Conservation (phyloP, 2,113 vertebrate species). For the Ophthalmolycus amberensis region DNA sequence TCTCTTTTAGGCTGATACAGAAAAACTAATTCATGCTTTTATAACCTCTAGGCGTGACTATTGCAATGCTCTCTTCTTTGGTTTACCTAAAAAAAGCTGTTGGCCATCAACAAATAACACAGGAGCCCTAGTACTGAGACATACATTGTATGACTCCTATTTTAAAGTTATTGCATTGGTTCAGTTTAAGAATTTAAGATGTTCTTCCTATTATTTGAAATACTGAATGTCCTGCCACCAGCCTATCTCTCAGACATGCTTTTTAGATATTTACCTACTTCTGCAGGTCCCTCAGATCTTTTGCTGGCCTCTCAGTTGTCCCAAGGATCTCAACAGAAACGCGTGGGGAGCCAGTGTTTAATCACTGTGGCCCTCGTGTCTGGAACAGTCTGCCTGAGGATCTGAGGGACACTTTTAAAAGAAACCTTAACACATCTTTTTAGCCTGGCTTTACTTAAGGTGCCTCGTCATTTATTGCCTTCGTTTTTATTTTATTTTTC, state of each 20-base stretch:
- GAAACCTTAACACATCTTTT: not conserved
- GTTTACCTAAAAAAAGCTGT: too few relatives aligned
- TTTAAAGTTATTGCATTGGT: not conserved
- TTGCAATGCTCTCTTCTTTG: not conserved
- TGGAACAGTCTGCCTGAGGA: too few relatives aligned
- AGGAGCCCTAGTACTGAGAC: not conserved
- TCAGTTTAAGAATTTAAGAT: not conserved
- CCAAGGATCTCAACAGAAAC: too few relatives aligned
- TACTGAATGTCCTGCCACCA: not conserved
- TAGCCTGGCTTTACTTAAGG: not conserved
- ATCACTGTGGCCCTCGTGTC: too few relatives aligned
- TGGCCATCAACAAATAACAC: not conserved
- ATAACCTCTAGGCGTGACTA: conserved; percentile 4
- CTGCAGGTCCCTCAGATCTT: not conserved
- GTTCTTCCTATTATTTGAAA: not conserved
- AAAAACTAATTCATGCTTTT: not conserved
- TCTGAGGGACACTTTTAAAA: not conserved
- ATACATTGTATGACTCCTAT: not conserved
- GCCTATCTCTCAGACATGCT: not conserved
- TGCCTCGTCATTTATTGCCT: too few relatives aligned
- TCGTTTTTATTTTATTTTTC: too few relatives aligned
- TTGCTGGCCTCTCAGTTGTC: too few relatives aligned
- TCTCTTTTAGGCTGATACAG: not conserved
- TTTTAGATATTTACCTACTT: not conserved
- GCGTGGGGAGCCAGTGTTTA: too few relatives aligned